These are phyloP conservation scores for Chamaea fasciata DNA, from an alignment of 2,113 vertebrate genomes.

Conservation along the genomic window DNA sequence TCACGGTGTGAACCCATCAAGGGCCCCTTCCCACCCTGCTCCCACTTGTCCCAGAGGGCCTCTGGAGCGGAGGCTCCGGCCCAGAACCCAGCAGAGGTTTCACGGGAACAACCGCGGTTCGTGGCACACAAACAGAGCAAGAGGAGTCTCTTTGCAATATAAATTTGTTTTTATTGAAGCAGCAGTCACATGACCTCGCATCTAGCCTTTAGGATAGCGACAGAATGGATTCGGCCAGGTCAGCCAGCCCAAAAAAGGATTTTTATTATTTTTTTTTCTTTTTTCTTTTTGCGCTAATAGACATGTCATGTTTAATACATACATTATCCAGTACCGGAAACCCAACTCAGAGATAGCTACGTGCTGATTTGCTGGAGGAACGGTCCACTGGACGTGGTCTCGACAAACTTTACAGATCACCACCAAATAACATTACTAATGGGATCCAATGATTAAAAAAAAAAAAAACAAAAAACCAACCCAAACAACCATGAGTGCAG, in stretches of 20 bases:
- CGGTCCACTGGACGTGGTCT: constrained; percentile 66
- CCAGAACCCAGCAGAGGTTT: background rate
- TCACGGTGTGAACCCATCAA: rapidly evolving
- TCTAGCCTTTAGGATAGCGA: constrained; percentile 75
- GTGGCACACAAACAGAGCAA: constrained; percentile 2
- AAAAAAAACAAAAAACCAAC: background rate
- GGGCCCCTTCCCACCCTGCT: background rate
- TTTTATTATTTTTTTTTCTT: constrained; percentile 18
- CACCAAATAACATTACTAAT: constrained; percentile 69
- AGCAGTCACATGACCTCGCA: constrained; percentile 79
- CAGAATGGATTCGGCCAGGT: constrained; percentile 63
- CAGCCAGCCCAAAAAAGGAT: constrained; percentile 67
- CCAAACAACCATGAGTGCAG: constrained; percentile 64
- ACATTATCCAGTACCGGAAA: constrained; percentile 74
- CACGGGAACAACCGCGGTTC: rapidly evolving
- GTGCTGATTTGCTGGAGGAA: constrained; percentile 72
- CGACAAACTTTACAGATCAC: constrained; percentile 69
- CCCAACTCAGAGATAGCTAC: constrained; percentile 71
- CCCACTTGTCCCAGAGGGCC: background rate
- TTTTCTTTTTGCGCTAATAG: constrained; percentile 71
- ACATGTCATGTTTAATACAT: constrained; percentile 77
- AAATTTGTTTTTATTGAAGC: constrained; percentile 81
- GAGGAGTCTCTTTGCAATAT: constrained; percentile 72
- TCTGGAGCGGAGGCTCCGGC: rapidly evolving
- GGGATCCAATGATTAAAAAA: constrained; percentile 53